Evolutionary conservation across 2,113 vertebrate genomes (phyloP).

Genomic region (Ranitomeya variabilis): DNA sequence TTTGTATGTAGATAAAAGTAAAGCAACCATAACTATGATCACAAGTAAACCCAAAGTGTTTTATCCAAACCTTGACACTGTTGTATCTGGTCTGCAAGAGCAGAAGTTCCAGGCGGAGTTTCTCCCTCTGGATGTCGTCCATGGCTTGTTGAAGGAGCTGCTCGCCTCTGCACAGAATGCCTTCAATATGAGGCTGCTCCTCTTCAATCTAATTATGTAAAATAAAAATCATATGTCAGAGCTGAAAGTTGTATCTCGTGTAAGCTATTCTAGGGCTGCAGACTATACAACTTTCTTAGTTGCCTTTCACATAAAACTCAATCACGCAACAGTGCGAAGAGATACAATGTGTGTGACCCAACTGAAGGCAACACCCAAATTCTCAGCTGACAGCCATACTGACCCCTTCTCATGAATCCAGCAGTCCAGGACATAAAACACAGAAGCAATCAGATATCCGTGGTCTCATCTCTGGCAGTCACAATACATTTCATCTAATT

Average conservation of each 20-base stretch:
- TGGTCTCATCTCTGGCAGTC: not conserved
- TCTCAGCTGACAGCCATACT: not conserved
- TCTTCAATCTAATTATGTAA: slow-evolving; percentile 79
- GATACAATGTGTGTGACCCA: not conserved
- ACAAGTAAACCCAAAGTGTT: not conserved
- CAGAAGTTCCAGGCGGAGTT: slow-evolving; percentile 79
- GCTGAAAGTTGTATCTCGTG: not conserved
- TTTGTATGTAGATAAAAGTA: too few relatives aligned
- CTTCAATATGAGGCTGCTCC: slow-evolving; percentile 85
- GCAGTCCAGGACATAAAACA: not conserved
- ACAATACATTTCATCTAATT: not conserved
- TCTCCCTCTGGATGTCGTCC: slow-evolving; percentile 81
- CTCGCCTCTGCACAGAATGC: slow-evolving; percentile 85
- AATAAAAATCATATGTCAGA: not conserved
- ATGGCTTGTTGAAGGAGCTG: slow-evolving; percentile 79
- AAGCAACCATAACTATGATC: not conserved
- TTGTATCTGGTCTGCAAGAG: slow-evolving; percentile 85
- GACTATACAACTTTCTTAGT: not conserved
- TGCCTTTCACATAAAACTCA: slow-evolving; percentile 4
- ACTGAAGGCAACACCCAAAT: not conserved
- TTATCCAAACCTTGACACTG: slow-evolving; percentile 72
- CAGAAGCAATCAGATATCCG: not conserved
- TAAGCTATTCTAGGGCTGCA: not conserved
- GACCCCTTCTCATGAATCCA: not conserved
- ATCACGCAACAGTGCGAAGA: not conserved